Conservation (phyloP, 2,797 vertebrate species). For the Chiroxiphia lanceolata region DNA sequence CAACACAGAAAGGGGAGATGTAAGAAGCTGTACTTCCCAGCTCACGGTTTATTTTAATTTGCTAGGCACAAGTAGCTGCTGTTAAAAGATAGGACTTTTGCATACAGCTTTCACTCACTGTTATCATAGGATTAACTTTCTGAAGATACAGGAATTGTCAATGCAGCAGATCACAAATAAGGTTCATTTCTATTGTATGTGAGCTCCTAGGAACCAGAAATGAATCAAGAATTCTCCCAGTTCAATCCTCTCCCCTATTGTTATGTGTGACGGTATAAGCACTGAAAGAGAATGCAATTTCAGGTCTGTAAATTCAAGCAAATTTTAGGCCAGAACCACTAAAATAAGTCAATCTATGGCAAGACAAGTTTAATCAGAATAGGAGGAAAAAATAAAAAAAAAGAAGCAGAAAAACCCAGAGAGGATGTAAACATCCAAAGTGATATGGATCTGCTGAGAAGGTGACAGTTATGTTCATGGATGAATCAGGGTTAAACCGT, state of each 20-base stretch:
- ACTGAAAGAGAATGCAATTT: neutral
- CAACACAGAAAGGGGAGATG: neutral
- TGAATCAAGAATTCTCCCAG: neutral
- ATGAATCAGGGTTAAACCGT: neutral
- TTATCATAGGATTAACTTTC: neutral
- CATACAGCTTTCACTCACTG: neutral
- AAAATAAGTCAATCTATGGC: neutral
- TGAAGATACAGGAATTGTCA: neutral
- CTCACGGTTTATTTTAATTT: neutral
- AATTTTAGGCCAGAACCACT: neutral
- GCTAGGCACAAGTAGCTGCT: neutral
- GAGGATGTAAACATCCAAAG: neutral
- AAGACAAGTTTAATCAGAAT: neutral
- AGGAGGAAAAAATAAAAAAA: neutral
- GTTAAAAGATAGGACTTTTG: neutral
- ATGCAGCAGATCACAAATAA: neutral
- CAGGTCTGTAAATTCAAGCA: neutral
- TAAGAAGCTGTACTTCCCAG: neutral
- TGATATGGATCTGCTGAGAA: accelerated
- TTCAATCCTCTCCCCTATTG: neutral
- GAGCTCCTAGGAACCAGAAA: neutral
- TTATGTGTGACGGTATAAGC: neutral
- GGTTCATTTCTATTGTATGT: neutral
- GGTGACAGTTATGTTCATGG: neutral
- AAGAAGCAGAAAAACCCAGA: neutral